Percentiles rank a stretch among this genome's conserved stretches.
phyloP scores from a whole-genome alignment of 2,113 vertebrate species.

The Myotis lucifugus region DNA sequence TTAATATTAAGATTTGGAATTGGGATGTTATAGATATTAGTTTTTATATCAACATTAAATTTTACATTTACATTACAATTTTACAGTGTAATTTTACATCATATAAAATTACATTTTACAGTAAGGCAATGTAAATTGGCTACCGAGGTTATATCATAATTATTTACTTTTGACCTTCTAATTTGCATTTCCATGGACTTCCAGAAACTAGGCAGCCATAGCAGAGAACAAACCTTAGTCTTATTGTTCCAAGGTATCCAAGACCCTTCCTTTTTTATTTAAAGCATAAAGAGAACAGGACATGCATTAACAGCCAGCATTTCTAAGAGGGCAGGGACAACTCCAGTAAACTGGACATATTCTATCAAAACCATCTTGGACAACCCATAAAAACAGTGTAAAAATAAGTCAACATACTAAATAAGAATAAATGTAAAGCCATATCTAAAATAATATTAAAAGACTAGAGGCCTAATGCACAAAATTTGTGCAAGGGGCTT shows the following conservation, averaged over 20 bases:
- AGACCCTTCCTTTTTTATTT: neutral
- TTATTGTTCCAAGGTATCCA: neutral
- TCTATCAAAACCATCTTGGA: neutral
- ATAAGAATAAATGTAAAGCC: conserved; percentile 12
- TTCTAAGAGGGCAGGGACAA: neutral
- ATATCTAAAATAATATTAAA: conserved; percentile 38
- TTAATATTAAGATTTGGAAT: neutral
- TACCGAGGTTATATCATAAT: neutral
- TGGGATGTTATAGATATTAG: neutral
- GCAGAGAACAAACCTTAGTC: neutral
- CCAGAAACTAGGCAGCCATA: neutral
- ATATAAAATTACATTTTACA: neutral
- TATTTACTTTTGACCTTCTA: neutral
- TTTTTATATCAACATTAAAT: neutral
- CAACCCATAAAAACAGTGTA: neutral
- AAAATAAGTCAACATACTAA: neutral
- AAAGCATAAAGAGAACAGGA: neutral
- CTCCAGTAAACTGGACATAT: neutral
- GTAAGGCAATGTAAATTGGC: neutral
- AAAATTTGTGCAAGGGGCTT: too few species aligned
- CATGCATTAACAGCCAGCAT: neutral
- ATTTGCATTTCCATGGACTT: neutral
- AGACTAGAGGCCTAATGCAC: neutral
- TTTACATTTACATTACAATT: neutral
- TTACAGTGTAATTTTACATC: neutral